Base-by-base conservation (phyloP, 2,113 vertebrate species). In the Cyrtonyx montezumae region DNA sequence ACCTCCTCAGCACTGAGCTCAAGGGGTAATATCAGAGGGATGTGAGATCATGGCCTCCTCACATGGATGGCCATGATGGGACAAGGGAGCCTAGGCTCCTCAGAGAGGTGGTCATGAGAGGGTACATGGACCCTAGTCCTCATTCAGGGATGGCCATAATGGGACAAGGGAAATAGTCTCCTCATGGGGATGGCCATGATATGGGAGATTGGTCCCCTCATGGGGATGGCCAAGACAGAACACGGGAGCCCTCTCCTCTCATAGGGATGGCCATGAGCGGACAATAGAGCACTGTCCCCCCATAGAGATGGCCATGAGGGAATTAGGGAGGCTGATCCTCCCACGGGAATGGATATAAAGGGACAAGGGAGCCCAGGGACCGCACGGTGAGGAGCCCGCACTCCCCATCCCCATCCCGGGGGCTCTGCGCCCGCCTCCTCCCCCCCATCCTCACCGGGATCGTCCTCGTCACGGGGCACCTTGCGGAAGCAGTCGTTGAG, bases 401-500 rank as follows among this genome's bases (percentile, higher is more conserved):
- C 34, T 25, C 34, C 58, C 22, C 16, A 15, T 53, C 34, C 2
- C 28, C n/a, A 7, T 32, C 37, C 22, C 55, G 23, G 7, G 15
- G 21, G 9, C 11, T 26, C 55, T 6, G n/a, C n/a, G 0, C 25
- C 67, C 36, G 28, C 4, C 70, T 25, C 1, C 55, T 32, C 19
- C 26, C 37, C 51, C 79, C 30, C 59, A 48, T 15, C 48, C 97
- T 97, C 97, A 99, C 99, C 99, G 90, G 99, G 99, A 26, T 99
- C 99, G 84, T 99, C 99, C 97, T 99, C 99, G 96, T 99, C 99
- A 74, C 99, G 97, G 66, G 99, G 99, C 65, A 99, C 99, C 87
- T 99, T 99, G 88, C 99, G 99, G 95, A 99, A 99, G 90, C 99
- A 99, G 98, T 99, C 99, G 88, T 99, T 99, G 73, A 99, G 99